These are phyloP conservation scores for Sphaerophoria taeniata DNA, from an alignment of 2,888 invertebrate genomes.

Conservation along the genomic window DNA sequence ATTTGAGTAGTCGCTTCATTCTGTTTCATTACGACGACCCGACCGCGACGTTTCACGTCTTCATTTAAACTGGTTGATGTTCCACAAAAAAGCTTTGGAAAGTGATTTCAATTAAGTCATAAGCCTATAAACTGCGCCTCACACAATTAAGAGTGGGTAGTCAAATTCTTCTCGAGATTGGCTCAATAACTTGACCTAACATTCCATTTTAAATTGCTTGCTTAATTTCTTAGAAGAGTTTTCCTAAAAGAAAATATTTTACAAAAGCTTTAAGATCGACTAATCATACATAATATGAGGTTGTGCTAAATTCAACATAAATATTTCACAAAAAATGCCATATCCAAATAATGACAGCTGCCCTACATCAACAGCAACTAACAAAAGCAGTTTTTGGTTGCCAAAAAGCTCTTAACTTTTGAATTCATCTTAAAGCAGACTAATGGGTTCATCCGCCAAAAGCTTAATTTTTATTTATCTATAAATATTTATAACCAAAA, in stretches of 20 bases:
- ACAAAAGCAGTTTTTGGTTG: background rate
- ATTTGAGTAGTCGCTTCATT: background rate
- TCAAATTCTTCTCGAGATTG: background rate
- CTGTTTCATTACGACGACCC: background rate
- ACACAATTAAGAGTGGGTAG: background rate
- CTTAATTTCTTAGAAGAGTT: background rate
- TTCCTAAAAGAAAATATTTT: too few relatives aligned
- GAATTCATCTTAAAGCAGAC: background rate
- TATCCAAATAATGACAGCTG: too few relatives aligned
- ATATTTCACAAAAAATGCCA: too few relatives aligned
- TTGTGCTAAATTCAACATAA: too few relatives aligned
- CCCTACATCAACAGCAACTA: too few relatives aligned
- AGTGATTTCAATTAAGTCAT: background rate
- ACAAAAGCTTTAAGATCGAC: too few relatives aligned
- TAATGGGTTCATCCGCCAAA: background rate
- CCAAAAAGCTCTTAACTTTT: background rate
- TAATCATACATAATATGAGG: too few relatives aligned
- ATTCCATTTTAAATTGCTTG: too few relatives aligned
- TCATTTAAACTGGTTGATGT: too few relatives aligned
- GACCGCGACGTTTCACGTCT: constrained; percentile 8
- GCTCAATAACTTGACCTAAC: background rate
- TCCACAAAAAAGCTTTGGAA: too few relatives aligned
- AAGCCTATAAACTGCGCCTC: background rate
- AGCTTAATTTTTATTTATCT: background rate
- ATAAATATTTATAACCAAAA: constrained; percentile 33